Percentiles rank a stretch among this genome's conserved stretches.
phyloP scores from a whole-genome alignment of 1,140 invertebrate species.

The Drosophila auraria region DNA sequence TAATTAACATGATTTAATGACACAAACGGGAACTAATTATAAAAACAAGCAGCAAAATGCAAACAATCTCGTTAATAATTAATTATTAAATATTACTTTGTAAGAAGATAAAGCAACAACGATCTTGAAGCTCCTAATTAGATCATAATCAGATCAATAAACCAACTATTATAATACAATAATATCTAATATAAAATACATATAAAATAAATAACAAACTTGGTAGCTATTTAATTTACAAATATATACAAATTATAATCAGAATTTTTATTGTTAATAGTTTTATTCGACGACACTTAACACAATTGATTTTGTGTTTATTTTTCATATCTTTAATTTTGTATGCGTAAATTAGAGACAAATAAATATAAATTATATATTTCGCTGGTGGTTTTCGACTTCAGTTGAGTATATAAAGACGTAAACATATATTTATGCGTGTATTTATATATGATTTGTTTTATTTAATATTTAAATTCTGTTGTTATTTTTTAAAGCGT shows the following conservation, averaged over 20 bases:
- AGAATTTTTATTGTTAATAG: conserved; percentile 64
- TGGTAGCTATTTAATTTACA: conserved; percentile 74
- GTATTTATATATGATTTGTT: conserved; percentile 70
- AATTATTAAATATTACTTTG: conserved; percentile 68
- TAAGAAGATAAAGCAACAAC: conserved; percentile 80
- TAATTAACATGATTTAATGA: conserved; percentile 59
- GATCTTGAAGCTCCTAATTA: conserved; percentile 83
- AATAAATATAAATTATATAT: conserved; percentile 53
- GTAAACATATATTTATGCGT: conserved; percentile 48
- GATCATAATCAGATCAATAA: conserved; percentile 69
- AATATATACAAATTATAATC: conserved; percentile 50
- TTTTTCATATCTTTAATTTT: conserved; percentile 61
- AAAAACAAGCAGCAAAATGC: conserved; percentile 17
- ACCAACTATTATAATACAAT: conserved; percentile 47
- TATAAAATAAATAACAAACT: conserved; percentile 46
- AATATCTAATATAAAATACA: conserved; percentile 46
- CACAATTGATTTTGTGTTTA: conserved; percentile 41
- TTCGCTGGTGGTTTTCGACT: conserved; percentile 27
- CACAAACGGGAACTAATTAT: conserved; percentile 41
- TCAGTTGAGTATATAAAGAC: conserved; percentile 47
- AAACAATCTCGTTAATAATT: conserved; percentile 73
- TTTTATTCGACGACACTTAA: conserved; percentile 44
- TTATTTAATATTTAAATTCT: conserved; percentile 84
- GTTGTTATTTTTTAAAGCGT: conserved; percentile 80
- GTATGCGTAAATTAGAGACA: conserved; percentile 53